A percentile compares a stretch with the other conserved stretches of the same genome.
phyloP scores from a whole-genome alignment of 2,888 invertebrate species.

The Epistrophe eligans region DNA sequence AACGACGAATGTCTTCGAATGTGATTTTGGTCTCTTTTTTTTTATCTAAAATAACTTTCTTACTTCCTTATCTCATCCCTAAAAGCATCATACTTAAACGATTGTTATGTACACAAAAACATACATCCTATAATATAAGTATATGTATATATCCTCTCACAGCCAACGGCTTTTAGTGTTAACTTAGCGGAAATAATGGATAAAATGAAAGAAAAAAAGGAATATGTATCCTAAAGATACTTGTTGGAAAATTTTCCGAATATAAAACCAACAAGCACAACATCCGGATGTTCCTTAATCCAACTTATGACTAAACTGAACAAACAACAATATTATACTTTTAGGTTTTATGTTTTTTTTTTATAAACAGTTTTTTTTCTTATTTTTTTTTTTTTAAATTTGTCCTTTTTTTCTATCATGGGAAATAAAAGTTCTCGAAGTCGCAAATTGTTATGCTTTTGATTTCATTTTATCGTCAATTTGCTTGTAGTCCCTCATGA shows the following conservation, averaged over 20 bases:
- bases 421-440: conserved; percentile 74
- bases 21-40: conserved; percentile 4
- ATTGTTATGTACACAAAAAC: conserved; percentile 9
- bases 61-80: conserved; percentile 26
- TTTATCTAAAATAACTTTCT: conserved; percentile 14
- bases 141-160: conserved; percentile 13
- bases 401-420: conserved; percentile 61
- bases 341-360: conserved; percentile 26
- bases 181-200: conserved; percentile 70
- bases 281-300: conserved; percentile 66
- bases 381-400: conserved; percentile 17
- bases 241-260: conserved; percentile 61
- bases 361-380: conserved; percentile 3
- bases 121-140: conserved; percentile 8
- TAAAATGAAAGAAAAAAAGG: conserved; percentile 55
- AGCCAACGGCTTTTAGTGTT: conserved; percentile 53
- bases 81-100: conserved; percentile 42
- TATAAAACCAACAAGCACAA: conserved; percentile 59
- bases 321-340: conserved; percentile 32
- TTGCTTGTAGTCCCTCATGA: conserved; percentile 72
- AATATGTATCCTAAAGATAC: conserved; percentile 50
- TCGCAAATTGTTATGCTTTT: conserved; percentile 73
- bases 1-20: conserved; percentile 12
- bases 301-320: conserved; percentile 55
- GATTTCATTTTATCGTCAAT: conserved; percentile 75